Base-by-base conservation (phyloP, 2,797 vertebrate species). In the Myoxocephalus aenaeus region DNA sequence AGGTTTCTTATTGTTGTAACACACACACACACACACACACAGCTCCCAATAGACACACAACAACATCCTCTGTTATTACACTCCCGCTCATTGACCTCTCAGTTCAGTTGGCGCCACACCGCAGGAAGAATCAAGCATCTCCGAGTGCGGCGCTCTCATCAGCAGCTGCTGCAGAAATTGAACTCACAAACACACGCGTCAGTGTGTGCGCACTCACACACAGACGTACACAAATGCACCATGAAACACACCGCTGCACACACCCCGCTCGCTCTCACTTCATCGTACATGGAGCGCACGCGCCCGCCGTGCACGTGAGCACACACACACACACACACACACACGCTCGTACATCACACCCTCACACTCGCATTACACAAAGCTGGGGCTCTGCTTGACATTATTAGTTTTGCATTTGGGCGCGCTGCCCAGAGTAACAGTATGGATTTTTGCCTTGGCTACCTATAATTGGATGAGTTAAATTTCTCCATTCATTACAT, bases 401-500 rank as follows among this genome's bases (percentile, higher is more conserved):
- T 98, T 98, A 99, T 99, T 98, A 98, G 97, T 97, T 98, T 97
- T 97, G 96, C 96, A 97, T 98, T 96, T 95, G 95, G 97, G 97
- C 97, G 93, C 94, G 95, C 93, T 96, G 96, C 96, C 97, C 95
- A 95, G 96, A 96, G 95, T 97, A 97, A 96, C 96, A 95, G 96
- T 98, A 98, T 98, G 96, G 97, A 97, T 98, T 98, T 98, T 97
- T 95, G 94, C 96, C 95, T 94, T 95, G 93, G 90, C 93, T 94
- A 89, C 95, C 96, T 97, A 96, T 98, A 99, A 99, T 98, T 98
- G 96, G 97, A 98, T 97, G 96, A 97, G 97, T 98, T 97, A 97
- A 97, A 98, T 98, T 98, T 98, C 97, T 98, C 96, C 97, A 97
- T 98, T 98, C 97, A 98, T 99, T 98, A 99, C 97, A 97, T 97